Percentiles rank a stretch among this genome's conserved stretches.
phyloP scores from a whole-genome alignment of 2,888 invertebrate species.

The Meiosimyza platycephala region DNA sequence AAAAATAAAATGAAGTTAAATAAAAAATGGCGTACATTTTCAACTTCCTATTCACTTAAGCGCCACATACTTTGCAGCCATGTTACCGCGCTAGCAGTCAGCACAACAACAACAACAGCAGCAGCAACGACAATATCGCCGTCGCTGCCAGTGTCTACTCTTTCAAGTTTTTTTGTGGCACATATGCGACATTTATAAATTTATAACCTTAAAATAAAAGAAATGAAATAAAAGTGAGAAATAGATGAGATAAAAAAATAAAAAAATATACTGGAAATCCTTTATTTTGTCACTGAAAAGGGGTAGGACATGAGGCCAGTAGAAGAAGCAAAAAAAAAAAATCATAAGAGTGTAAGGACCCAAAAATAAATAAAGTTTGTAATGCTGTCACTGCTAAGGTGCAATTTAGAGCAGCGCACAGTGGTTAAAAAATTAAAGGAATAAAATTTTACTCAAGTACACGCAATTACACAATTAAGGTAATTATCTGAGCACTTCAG shows the following conservation, averaged over 20 bases:
- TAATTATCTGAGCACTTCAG: too few relatives aligned
- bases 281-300: too few relatives aligned
- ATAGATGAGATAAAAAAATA: neutral
- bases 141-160: conserved; percentile 13
- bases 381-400: conserved; percentile 4
- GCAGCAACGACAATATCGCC: neutral
- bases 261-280: too few relatives aligned
- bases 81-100: conserved; percentile 15
- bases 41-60: conserved; percentile 30
- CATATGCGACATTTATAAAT: conserved; percentile 51
- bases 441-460: too few relatives aligned
- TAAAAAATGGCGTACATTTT: conserved; percentile 32
- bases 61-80: conserved; percentile 25
- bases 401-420: neutral
- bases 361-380: neutral
- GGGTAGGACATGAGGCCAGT: too few relatives aligned
- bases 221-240: conserved; percentile 14
- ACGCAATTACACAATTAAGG: too few relatives aligned
- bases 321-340: too few relatives aligned
- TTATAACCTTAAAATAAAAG: conserved; percentile 42
- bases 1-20: conserved; percentile 19
- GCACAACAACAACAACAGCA: conserved; percentile 1
- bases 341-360: neutral
- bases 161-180: conserved; percentile 40
- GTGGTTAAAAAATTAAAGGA: neutral